Conservation (phyloP, 1,140 invertebrate genomes). For the Drosophila lowei region DNA sequence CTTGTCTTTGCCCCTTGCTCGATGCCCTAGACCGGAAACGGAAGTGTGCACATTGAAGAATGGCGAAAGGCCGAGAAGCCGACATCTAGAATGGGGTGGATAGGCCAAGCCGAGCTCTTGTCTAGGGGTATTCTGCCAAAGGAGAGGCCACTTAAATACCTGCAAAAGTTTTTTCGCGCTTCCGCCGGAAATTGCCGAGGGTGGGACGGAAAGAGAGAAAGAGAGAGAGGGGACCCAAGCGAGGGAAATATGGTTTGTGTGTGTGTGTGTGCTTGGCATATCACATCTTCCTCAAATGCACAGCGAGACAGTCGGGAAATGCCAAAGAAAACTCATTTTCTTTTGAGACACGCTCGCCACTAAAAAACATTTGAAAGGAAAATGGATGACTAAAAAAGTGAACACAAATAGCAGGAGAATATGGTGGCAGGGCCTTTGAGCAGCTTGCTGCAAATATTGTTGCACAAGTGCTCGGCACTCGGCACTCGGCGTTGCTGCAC, state of each 20-base stretch:
- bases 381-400: conserved; percentile 42
- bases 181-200: conserved; percentile 71
- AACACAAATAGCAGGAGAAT: conserved; percentile 4
- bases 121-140: conserved; percentile 35
- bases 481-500: conserved; percentile 28
- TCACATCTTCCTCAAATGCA: conserved; percentile 58
- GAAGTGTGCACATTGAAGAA: conserved; percentile 66
- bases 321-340: conserved; percentile 71
- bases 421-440: conserved; percentile 51
- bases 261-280: conserved; percentile 17
- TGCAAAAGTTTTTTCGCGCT: conserved; percentile 71
- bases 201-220: conserved; percentile 14
- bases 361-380: conserved; percentile 43
- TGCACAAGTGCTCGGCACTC: conserved; percentile 71
- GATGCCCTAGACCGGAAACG: conserved; percentile 48
- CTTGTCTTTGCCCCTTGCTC: conserved; percentile 1
- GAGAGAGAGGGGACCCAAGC: no score
- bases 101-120: conserved; percentile 45
- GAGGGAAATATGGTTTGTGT: conserved; percentile 13
- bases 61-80: conserved; percentile 31
- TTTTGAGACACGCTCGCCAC: conserved; percentile 45
- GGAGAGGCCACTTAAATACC: conserved; percentile 73
- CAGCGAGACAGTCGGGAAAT: conserved; percentile 63
- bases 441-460: conserved; percentile 65
- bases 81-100: conserved; percentile 30